phyloP scores from a whole-genome alignment of 2,113 vertebrate genomes.

The Carassius carassius region DNA sequence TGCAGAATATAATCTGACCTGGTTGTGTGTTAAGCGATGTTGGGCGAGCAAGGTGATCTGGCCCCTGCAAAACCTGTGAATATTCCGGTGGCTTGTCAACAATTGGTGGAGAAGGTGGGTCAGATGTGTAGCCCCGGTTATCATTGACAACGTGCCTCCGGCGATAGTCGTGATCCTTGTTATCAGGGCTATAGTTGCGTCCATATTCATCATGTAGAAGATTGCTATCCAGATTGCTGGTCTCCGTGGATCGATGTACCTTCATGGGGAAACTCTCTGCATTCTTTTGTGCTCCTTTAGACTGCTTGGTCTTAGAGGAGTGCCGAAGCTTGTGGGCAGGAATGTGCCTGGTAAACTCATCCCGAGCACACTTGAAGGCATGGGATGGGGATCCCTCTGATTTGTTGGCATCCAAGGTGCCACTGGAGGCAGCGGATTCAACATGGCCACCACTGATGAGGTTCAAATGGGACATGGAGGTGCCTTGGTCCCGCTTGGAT shows the following conservation, averaged over 20 bases:
- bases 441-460: slow-evolving; percentile 88
- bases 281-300: slow-evolving; percentile 64
- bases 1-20: slow-evolving; percentile 91
- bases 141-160: slow-evolving; percentile 77
- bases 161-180: slow-evolving; percentile 76
- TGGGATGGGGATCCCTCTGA: slow-evolving; percentile 80
- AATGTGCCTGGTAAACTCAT: slow-evolving; percentile 86
- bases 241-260: slow-evolving; percentile 83
- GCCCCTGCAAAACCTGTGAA: slow-evolving; percentile 80
- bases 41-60: slow-evolving; percentile 84
- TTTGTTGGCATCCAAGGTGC: slow-evolving; percentile 80
- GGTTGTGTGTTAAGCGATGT: slow-evolving; percentile 86
- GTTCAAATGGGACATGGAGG: slow-evolving; percentile 90
- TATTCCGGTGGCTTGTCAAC: slow-evolving; percentile 84
- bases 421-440: slow-evolving; percentile 78
- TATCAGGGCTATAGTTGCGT: slow-evolving; percentile 72
- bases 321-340: slow-evolving; percentile 80
- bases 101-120: slow-evolving; percentile 83
- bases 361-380: slow-evolving; percentile 81
- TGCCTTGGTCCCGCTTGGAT: slow-evolving; percentile 89
- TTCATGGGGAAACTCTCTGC: slow-evolving; percentile 83
- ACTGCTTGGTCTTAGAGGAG: slow-evolving; percentile 74
- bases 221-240: slow-evolving; percentile 79
- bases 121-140: slow-evolving; percentile 81
- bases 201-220: slow-evolving; percentile 79